Evolutionary conservation across 2,113 vertebrate species (phyloP).

Genomic region (Megalops atlanticus): DNA sequence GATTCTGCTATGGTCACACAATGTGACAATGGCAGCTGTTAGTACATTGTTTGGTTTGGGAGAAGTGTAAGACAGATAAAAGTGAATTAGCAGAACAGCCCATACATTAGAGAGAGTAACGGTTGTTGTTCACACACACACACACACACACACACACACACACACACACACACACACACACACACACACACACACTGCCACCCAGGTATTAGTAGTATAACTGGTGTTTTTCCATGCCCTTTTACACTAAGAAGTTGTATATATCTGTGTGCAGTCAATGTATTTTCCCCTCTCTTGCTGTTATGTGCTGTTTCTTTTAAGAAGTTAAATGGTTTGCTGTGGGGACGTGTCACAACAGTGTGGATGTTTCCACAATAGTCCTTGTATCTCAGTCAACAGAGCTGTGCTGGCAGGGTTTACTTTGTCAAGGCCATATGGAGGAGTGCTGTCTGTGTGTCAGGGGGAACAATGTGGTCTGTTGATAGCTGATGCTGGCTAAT

Average conservation of each 20-base stretch:
- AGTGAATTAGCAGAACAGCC: no score
- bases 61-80: no score
- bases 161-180: neutral
- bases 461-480: neutral
- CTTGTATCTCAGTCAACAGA: neutral
- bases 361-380: neutral
- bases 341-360: neutral
- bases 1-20: neutral
- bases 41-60: no score
- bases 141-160: neutral
- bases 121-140: no score
- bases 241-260: neutral
- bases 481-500: neutral
- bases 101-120: no score
- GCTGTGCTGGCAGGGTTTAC: neutral
- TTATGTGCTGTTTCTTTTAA: neutral
- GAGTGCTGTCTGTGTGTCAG: conserved; percentile 6
- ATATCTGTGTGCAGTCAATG: no score
- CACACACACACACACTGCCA: neutral
- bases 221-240: neutral
- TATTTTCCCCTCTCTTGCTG: neutral
- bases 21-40: no score
- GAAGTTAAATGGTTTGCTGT: neutral
- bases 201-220: no score
- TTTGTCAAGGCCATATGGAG: neutral